Percentiles rank a stretch among this genome's conserved stretches.
Conservation (phyloP, 2,888 invertebrate genomes). For the Gibbula magus region DNA sequence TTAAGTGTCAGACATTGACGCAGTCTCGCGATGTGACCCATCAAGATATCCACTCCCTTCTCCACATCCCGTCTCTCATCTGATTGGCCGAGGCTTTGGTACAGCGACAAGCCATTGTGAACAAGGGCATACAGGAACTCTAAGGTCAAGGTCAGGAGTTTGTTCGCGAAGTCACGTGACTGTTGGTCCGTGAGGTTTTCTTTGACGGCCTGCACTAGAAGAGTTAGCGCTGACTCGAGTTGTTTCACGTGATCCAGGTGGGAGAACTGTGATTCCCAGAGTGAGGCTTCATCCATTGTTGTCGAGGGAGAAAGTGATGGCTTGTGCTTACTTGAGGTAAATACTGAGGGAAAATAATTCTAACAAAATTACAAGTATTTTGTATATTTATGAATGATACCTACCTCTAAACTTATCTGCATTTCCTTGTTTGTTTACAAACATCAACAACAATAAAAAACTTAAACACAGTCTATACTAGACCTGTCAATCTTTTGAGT, state of each 20-base stretch:
- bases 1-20: constrained; percentile 43
- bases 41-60: constrained; percentile 45
- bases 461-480: no score
- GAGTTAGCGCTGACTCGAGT: constrained; percentile 57
- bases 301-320: constrained; percentile 29
- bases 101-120: constrained; percentile 51
- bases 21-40: constrained; percentile 52
- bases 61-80: constrained; percentile 46
- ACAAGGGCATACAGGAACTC: constrained; percentile 62
- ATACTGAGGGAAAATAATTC: no score
- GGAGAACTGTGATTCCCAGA: constrained; percentile 24
- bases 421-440: no score
- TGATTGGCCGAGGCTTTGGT: constrained; percentile 36
- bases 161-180: constrained; percentile 60
- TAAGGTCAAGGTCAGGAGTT: constrained; percentile 60
- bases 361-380: no score
- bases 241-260: constrained; percentile 55
- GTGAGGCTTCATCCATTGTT: constrained; percentile 32
- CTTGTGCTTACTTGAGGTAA: constrained; percentile 39
- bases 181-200: constrained; percentile 55
- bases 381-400: no score
- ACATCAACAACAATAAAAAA: no score
- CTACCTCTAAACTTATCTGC: no score
- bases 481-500: no score
- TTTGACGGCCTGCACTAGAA: constrained; percentile 56